phyloP scores from a whole-genome alignment of 2,888 invertebrate genomes.

The Ophion costatus region DNA sequence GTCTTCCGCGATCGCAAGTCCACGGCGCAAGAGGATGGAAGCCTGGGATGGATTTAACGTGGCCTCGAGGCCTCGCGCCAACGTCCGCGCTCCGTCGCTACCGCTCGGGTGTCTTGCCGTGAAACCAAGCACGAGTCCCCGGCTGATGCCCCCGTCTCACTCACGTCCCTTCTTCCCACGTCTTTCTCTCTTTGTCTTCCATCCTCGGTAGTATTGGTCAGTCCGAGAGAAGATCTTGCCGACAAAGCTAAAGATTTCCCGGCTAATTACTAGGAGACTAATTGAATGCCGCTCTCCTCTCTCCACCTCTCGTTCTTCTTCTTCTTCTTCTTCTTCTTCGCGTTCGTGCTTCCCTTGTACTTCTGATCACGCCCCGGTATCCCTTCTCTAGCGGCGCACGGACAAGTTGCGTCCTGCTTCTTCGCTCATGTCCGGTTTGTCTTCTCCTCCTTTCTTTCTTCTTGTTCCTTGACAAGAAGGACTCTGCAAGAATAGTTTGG shows the following conservation, averaged over 20 bases:
- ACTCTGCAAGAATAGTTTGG: slow-evolving; percentile 43
- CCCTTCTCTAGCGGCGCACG: slow-evolving; percentile 43
- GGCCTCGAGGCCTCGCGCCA: slow-evolving; percentile 37
- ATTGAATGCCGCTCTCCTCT: slow-evolving; percentile 81
- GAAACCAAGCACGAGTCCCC: slow-evolving; percentile 2
- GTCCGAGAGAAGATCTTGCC: slow-evolving; percentile 76
- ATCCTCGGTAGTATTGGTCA: slow-evolving; percentile 69
- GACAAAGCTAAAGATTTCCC: slow-evolving; percentile 83
- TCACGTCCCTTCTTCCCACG: neutral
- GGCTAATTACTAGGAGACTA: slow-evolving; percentile 83
- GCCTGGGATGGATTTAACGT: slow-evolving; percentile 16
- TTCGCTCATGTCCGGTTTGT: slow-evolving; percentile 39
- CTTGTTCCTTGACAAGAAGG: slow-evolving; percentile 12
- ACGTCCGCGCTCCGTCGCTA: slow-evolving; percentile 43
- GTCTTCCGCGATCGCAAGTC: slow-evolving; percentile 11
- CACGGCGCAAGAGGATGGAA: slow-evolving; percentile 23
- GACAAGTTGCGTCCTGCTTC: slow-evolving; percentile 33
- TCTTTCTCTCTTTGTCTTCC: slow-evolving; percentile 28
- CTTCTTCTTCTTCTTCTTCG: slow-evolving; percentile 43
- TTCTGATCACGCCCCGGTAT: slow-evolving; percentile 19
- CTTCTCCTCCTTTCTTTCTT: slow-evolving; percentile 23
- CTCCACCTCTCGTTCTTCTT: slow-evolving; percentile 47
- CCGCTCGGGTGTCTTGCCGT: slow-evolving; percentile 13
- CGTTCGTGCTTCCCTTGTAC: slow-evolving; percentile 30
- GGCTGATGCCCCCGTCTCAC: neutral